Evolutionary conservation across 2,888 invertebrate genomes (phyloP), one percentile per base, ranked within the genome.

Genomic region (Meganola albula): DNA sequence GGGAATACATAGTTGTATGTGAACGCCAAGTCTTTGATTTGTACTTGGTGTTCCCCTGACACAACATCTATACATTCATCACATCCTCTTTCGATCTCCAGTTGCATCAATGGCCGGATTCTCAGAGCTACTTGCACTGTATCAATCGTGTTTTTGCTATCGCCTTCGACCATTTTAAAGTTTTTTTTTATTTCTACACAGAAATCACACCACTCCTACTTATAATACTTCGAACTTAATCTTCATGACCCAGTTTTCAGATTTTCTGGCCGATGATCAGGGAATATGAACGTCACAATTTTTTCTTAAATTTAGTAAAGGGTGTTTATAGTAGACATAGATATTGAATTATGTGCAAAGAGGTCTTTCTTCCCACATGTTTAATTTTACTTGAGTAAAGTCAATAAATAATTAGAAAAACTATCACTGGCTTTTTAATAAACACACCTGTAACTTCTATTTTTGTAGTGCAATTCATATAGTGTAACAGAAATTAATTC

Each of bases 1-100:
- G 90, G 87, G 55, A 95, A 95, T 0, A 95, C 95, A 86, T 92
- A 90, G 70, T 97, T 96, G 59, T 90, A 97, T 0, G 95, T 93
- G 51, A 95, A 97, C 0, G 91, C 87, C 43, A 93, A 89, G 27
- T 92, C 91, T 29, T 89, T 87, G 1, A 96, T 88, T 31, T 90
- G 84, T 1, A 95, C 89, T 72, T 95, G 95, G 0, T 90, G 89
- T 34, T 89, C 83, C 1, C 88, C 88, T 0, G 88, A 63, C 1
- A 91, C 84, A 1, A 91, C 90, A 11, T 91, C 89, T 5, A 97
- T 82, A 41, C 94, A 92, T 37, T 88, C 87, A 37, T 91, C 89
- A 55, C 94, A 96, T 0, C 95, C 95, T 53, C 91, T 89, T 0
- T 89, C 88, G 0, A 87, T 69, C 75, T 97, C 96, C 12, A 86